phyloP scores from a whole-genome alignment of 2,797 vertebrate genomes.

The Peromyscus attwateri region DNA sequence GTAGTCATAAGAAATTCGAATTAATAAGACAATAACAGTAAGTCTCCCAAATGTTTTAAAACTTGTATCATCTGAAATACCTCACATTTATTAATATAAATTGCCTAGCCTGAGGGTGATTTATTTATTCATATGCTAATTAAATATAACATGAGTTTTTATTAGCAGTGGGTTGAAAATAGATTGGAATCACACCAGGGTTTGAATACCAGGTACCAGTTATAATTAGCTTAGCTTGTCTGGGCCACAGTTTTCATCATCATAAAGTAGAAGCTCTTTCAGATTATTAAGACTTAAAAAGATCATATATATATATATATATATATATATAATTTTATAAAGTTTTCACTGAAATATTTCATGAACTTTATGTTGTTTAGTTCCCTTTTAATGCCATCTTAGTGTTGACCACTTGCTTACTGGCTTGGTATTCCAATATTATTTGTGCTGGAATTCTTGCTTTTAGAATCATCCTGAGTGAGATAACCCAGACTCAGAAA shows the following conservation, averaged over 20 bases:
- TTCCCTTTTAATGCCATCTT: neutral
- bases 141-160: conserved; percentile 50
- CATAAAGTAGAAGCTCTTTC: neutral
- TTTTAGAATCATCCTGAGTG: neutral
- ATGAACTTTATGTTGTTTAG: neutral
- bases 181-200: conserved; percentile 47
- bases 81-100: conserved; percentile 64
- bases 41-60: conserved; percentile 28
- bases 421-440: neutral
- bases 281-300: neutral
- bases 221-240: conserved; percentile 49
- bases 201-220: neutral
- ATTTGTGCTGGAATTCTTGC: neutral
- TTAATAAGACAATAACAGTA: conserved; percentile 30
- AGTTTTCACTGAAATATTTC: neutral
- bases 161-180: conserved; percentile 8
- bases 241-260: neutral
- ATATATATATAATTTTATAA: neutral
- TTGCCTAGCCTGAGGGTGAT: neutral
- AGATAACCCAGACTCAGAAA: too few relatives aligned
- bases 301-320: neutral
- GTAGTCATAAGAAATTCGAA: neutral
- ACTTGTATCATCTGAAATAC: neutral
- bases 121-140: conserved; percentile 69
- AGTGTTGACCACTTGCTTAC: neutral